Evolutionary conservation across 2,797 vertebrate genomes (phyloP).

Genomic region (Amblyopsis hoosieri): DNA sequence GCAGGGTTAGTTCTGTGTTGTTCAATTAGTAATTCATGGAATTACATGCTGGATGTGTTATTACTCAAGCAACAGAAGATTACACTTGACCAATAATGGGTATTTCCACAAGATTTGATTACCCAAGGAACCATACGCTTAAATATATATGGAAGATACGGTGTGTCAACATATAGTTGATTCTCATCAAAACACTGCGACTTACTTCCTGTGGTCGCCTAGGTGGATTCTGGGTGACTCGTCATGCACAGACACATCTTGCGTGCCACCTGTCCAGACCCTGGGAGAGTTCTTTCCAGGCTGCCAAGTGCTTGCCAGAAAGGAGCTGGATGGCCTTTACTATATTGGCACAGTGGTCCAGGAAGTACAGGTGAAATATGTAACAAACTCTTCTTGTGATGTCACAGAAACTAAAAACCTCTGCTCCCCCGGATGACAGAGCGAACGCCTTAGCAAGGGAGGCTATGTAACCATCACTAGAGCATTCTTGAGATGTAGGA

Average conservation of each 20-base stretch:
- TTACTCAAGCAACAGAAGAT: too few relatives aligned
- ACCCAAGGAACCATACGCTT: neutral
- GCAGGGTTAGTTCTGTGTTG: too few relatives aligned
- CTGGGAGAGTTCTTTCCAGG: conserved; percentile 51
- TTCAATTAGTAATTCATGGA: too few relatives aligned
- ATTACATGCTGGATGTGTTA: too few relatives aligned
- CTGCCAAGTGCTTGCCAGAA: conserved; percentile 80
- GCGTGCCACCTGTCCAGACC: conserved; percentile 22
- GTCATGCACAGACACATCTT: conserved; percentile 23
- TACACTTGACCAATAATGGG: too few relatives aligned
- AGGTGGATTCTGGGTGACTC: conserved; percentile 69
- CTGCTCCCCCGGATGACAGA: too few relatives aligned
- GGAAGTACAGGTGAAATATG: conserved; percentile 68
- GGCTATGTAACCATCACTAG: too few relatives aligned
- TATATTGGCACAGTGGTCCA: conserved; percentile 79
- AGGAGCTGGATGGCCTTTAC: conserved; percentile 80
- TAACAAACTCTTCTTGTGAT: too few relatives aligned
- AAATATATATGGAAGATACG: neutral
- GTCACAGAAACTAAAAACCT: too few relatives aligned
- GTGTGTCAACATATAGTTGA: neutral
- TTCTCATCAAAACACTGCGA: neutral
- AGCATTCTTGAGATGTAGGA: too few relatives aligned
- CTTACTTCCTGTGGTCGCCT: neutral
- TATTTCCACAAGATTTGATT: too few relatives aligned
- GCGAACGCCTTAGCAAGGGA: too few relatives aligned